phyloP scores from a whole-genome alignment of 1,140 invertebrate genomes.

The Radopholus similis region DNA sequence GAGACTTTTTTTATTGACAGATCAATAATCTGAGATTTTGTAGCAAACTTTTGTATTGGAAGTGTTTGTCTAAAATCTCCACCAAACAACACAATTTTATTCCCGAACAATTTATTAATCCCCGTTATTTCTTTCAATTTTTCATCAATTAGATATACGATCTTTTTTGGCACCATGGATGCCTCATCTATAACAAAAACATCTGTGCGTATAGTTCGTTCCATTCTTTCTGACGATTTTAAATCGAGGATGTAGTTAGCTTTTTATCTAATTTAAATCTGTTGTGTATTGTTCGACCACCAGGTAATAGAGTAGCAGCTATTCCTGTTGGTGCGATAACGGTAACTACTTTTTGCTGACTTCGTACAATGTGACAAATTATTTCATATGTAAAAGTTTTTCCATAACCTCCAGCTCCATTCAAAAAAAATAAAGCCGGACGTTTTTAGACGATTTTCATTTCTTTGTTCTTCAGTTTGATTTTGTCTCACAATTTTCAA shows the following conservation, averaged over 20 bases:
- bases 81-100: conserved; percentile 45
- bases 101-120: conserved; percentile 42
- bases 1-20: conserved; percentile 41
- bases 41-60: conserved; percentile 38
- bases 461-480: no score
- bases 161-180: conserved; percentile 33
- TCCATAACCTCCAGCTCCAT: not conserved
- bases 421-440: not conserved
- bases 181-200: conserved; percentile 41
- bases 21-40: conserved; percentile 35
- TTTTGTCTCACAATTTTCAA: no score
- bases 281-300: conserved; percentile 3
- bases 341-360: not conserved
- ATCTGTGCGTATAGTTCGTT: not conserved
- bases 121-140: conserved; percentile 40
- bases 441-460: no score
- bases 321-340: not conserved
- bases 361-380: not conserved
- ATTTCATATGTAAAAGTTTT: not conserved
- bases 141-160: conserved; percentile 17
- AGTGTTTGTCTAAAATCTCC: conserved; percentile 55
- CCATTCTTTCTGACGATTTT: not conserved
- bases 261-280: not conserved
- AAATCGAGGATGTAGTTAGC: not conserved
- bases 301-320: conserved; percentile 1